Conservation (phyloP, 2,113 vertebrate species). For the Oncorhynchus nerka region DNA sequence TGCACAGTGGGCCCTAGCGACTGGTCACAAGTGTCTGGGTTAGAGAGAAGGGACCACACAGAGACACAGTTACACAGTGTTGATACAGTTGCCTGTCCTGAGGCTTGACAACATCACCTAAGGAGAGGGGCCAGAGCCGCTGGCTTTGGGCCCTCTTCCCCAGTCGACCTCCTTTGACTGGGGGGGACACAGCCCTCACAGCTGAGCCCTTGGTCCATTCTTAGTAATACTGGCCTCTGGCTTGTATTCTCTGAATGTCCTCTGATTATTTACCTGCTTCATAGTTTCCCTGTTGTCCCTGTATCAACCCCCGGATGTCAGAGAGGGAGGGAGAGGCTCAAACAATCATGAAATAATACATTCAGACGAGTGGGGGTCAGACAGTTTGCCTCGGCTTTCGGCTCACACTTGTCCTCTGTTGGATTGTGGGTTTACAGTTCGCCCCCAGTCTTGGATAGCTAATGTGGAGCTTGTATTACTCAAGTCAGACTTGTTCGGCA, state of each 20-base stretch:
- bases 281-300: constrained; percentile 20
- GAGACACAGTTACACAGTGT: constrained; percentile 45
- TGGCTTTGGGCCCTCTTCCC: constrained; percentile 35
- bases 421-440: background rate
- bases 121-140: constrained; percentile 56
- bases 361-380: background rate
- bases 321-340: background rate
- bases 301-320: constrained; percentile 2
- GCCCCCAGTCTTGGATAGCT: background rate
- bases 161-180: background rate
- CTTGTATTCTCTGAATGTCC: constrained; percentile 16
- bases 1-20: constrained; percentile 50
- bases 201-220: constrained; percentile 44
- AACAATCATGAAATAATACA: constrained; percentile 8
- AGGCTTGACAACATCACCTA: constrained; percentile 66
- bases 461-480: background rate
- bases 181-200: constrained; percentile 31
- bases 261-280: constrained; percentile 39
- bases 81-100: constrained; percentile 71
- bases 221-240: constrained; percentile 23
- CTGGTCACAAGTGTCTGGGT: constrained; percentile 52
- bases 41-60: constrained; percentile 48
- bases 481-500: background rate
- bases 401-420: background rate
- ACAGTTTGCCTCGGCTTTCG: background rate